Evolutionary conservation across 2,888 invertebrate genomes (phyloP).

Genomic region (Platypus cylindrus): DNA sequence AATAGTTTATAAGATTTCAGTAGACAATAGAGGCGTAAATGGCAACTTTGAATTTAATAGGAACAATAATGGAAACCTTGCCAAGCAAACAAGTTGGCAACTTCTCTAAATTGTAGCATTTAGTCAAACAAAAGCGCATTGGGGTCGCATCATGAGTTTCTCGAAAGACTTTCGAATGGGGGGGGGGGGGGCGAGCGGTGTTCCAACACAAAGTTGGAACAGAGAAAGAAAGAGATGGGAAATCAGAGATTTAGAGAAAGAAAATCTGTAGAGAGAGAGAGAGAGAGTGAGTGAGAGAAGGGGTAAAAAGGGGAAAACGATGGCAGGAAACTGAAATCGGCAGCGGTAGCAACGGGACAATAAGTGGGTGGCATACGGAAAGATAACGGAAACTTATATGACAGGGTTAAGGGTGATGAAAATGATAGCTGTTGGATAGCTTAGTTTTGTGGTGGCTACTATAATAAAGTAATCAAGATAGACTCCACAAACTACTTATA

Average conservation of each 20-base stretch:
- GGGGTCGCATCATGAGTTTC: conserved; percentile 10
- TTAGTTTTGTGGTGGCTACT: conserved; percentile 30
- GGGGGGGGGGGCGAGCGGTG: conserved; percentile 6
- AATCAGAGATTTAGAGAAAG: conserved; percentile 4
- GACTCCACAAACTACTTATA: conserved; percentile 22
- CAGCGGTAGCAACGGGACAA: conserved; percentile 12
- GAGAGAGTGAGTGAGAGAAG: conserved; percentile 5
- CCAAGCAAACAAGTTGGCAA: conserved; percentile 34
- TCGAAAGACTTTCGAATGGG: conserved; percentile 12
- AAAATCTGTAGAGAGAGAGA: not conserved
- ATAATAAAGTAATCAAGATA: conserved; percentile 32
- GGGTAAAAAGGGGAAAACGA: no score
- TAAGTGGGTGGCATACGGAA: conserved; percentile 18
- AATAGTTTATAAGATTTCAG: conserved; percentile 36
- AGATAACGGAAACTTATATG: conserved; percentile 39
- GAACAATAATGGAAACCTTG: conserved; percentile 36
- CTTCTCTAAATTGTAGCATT: conserved; percentile 37
- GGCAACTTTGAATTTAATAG: conserved; percentile 36
- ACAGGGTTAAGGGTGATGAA: conserved; percentile 39
- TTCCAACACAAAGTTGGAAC: conserved; percentile 7
- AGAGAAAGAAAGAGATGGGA: conserved; percentile 2
- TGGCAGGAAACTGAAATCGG: conserved; percentile 11
- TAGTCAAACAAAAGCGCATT: conserved; percentile 35
- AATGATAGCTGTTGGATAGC: conserved; percentile 34
- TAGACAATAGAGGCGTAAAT: conserved; percentile 34